phyloP scores from a whole-genome alignment of 1,140 invertebrate genomes.

The Drosophila setifemur region DNA sequence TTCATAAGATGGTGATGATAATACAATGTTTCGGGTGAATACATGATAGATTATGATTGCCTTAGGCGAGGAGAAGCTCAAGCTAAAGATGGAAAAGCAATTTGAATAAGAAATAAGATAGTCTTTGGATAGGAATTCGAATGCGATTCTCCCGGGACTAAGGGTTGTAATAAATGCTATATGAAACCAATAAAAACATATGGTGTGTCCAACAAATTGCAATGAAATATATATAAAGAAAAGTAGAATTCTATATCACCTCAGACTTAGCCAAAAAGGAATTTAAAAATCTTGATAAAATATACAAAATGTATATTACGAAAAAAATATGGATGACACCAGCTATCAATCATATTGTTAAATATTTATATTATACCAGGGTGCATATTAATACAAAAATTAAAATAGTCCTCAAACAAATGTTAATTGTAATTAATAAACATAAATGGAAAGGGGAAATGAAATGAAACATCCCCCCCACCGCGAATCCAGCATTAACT shows the following conservation, averaged over 20 bases:
- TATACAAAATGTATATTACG: no score
- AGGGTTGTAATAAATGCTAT: not conserved
- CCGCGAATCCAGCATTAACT: constrained; percentile 14
- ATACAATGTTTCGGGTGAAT: constrained; percentile 42
- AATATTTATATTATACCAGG: not conserved
- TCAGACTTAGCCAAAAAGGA: no score
- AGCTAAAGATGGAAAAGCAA: constrained; percentile 20
- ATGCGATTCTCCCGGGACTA: not conserved
- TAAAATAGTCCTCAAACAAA: not conserved
- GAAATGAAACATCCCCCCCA: not conserved
- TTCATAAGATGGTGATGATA: constrained; percentile 54
- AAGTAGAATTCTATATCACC: no score
- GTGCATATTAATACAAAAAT: not conserved
- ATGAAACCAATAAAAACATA: no score
- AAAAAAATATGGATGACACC: no score
- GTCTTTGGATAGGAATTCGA: not conserved
- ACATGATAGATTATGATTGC: constrained; percentile 48
- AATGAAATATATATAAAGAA: no score
- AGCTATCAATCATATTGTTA: no score
- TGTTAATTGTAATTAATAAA: constrained; percentile 31
- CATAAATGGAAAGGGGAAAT: constrained; percentile 23
- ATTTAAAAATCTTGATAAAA: no score
- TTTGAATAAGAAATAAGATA: constrained; percentile 20
- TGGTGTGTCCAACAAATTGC: no score
- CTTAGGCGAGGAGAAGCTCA: not conserved